Base-by-base conservation (phyloP, 2,888 invertebrate genomes). In the Ochropleura plecta region DNA sequence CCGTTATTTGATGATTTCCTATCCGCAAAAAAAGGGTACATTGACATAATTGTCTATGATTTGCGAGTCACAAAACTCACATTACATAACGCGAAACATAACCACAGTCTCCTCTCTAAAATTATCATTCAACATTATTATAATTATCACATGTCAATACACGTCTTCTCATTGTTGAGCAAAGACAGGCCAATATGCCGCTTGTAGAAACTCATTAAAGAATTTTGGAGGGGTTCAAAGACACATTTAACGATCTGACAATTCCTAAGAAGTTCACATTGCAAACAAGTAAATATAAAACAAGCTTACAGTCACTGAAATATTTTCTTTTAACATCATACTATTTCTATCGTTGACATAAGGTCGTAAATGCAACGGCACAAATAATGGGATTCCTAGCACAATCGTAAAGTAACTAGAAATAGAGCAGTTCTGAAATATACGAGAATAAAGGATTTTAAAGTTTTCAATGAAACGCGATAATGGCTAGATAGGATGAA, bases 201-300 rank as follows among this genome's bases (percentile, higher is more conserved):
- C 48, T 70, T 73, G n/a, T 18, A 63, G 20, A 49, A 70, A 74
- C 44, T 63, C 64, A 68, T 72, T 79, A 71, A 60, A 70, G 72
- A 78, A 78, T 78, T 79, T 68, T 66, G 57, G 10, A 65, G 70
- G 84, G 78, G 88, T 88, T 88, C 80, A 73, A 83, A 82, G 83
- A 89, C 85, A 90, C 89, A 92, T 91, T 92, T 91, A 91, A 92
- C 75, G 82, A 76, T 63, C 67, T 75, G 60, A 79, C 84, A 82
- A 85, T 83, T 90, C 88, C 91, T 90, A 90, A 91, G 86, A 86
- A 83, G 76, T 84, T 87, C 88, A 83, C 88, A 86, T 83, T 82
- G 86, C 87, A 88, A 89, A 89, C 88, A 89, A 89, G 86, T 84
- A 86, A 87, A 88, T 90, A 91, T 90, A 91, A 90, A 90, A 89